These are phyloP conservation scores for Sphaeramia orbicularis DNA, from an alignment of 2,797 vertebrate species.

Conservation along the genomic window DNA sequence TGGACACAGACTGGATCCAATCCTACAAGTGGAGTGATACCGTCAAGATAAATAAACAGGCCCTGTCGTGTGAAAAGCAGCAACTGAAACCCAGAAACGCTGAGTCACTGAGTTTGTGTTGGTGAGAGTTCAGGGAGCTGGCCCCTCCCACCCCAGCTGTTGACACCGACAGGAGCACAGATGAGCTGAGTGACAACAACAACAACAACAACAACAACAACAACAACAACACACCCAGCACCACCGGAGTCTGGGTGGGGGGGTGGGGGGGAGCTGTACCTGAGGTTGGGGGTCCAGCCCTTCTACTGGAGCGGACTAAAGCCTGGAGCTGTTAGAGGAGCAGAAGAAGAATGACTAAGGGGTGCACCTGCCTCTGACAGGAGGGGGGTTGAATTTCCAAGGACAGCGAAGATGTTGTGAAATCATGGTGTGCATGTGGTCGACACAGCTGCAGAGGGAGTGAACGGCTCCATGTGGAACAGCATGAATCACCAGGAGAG, in stretches of 20 bases:
- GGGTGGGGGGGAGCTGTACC: too few relatives aligned
- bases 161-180: conserved; percentile 42
- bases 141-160: conserved; percentile 44
- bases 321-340: conserved; percentile 47
- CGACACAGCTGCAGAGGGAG: conserved; percentile 82
- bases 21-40: conserved; percentile 28
- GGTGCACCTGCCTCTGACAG: conserved; percentile 76
- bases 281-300: conserved; percentile 30
- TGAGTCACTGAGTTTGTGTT: conserved; percentile 62
- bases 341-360: conserved; percentile 74
- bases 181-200: conserved; percentile 58
- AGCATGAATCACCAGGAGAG: conserved; percentile 80
- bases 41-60: conserved; percentile 37
- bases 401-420: conserved; percentile 83
- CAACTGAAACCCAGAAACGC: conserved; percentile 48
- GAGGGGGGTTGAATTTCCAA: conserved; percentile 83
- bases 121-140: conserved; percentile 20
- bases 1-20: conserved; percentile 30
- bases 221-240: too few relatives aligned
- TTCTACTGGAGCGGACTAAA: conserved; percentile 49
- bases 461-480: conserved; percentile 75
- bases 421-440: conserved; percentile 82
- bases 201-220: conserved; percentile 38
- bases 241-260: too few relatives aligned
- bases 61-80: conserved; percentile 1